Evolutionary conservation across 2,888 invertebrate species (phyloP), one percentile per base, ranked within the genome.

Genomic region (Lymantria dispar): DNA sequence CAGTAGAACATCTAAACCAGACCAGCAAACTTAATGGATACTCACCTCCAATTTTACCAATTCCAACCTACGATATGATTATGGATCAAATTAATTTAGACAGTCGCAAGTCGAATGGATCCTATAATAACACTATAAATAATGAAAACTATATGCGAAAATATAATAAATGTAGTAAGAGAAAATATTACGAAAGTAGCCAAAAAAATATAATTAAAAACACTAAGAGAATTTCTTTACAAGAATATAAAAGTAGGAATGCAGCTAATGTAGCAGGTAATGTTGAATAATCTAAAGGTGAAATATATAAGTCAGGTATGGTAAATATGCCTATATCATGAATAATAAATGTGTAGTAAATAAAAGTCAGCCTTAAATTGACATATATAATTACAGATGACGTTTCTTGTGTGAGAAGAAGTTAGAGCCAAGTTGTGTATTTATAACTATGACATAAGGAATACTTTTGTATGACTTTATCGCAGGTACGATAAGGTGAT

Each of bases 1-100:
- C 22, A 22, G 22, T 22, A 3, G 12, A n/a, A 1, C 38, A 13
- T 22, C 22, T 22, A 2, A 14, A 30, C 29, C 12, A 40, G 43
- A 43, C 13, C 14, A 45, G 49, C 7, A 33, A 38, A 47, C 11
- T 15, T 36, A 60, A 54, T 14, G 72, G 66, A 13, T 85, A 87
- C 61, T 85, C 85, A 0, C 71, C 83, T 1, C 76, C 86, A 1
- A 80, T 86, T 50, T 69, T 84, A 39, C 84, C 85, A 0, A 86
- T 85, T 62, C 78, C 80, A 1, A 74, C 80, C 1, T 83, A 69
- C 48, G 58, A 74, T 43, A 70, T 70, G 30, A 33, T 74, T 3
- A 49, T 73, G 29, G 15, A 41, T 11, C 11, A n/a, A 7, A 42
- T 22, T 8, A 33, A 8, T 1, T 15, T 40, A 14, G 22, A 40